These are phyloP conservation scores for Acinonyx jubatus DNA, from an alignment of 2,113 vertebrate genomes.

Conservation along the genomic window DNA sequence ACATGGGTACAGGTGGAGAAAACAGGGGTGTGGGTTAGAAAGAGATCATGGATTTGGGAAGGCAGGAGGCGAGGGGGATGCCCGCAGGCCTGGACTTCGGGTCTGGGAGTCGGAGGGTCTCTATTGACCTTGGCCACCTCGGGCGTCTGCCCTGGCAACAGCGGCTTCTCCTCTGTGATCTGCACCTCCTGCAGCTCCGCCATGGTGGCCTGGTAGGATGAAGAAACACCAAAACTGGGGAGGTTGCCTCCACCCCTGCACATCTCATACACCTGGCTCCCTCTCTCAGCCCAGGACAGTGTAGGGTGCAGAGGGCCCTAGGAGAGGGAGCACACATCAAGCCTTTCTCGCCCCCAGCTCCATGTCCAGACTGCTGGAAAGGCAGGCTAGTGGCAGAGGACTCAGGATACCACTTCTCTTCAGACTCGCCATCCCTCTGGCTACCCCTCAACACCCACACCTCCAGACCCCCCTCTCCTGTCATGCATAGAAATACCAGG, in stretches of 20 bases:
- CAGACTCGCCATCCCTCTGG: background rate
- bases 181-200: constrained; percentile 84
- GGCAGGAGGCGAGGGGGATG: background rate
- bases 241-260: background rate
- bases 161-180: constrained; percentile 82
- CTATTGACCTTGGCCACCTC: constrained; percentile 68
- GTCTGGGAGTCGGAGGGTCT: background rate
- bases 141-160: constrained; percentile 76
- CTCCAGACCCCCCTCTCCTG: background rate
- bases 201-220: constrained; percentile 77
- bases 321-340: background rate
- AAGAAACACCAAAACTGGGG: background rate
- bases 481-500: constrained; percentile 30
- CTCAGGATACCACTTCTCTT: background rate
- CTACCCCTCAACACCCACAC: constrained; percentile 2
- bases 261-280: background rate
- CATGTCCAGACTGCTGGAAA: background rate
- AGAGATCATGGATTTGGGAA: background rate
- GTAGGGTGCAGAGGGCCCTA: background rate
- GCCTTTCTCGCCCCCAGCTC: background rate
- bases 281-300: background rate
- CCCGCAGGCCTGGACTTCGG: background rate
- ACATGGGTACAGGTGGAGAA: constrained; percentile 2
- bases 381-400: background rate
- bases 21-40: background rate